phyloP scores from a whole-genome alignment of 2,113 vertebrate species.

The Lutjanus erythropterus region DNA sequence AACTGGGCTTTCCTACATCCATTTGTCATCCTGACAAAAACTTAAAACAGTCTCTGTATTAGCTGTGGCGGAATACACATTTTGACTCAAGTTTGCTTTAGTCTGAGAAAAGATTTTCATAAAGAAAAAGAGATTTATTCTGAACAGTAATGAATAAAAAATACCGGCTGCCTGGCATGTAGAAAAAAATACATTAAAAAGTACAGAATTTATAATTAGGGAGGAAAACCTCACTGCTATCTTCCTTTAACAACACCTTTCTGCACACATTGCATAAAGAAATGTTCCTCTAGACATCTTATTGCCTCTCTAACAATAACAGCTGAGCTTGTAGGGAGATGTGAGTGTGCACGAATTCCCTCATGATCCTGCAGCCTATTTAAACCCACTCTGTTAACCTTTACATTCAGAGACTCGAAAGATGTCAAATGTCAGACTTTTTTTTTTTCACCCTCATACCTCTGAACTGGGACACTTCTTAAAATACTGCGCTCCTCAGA shows the following conservation, averaged over 20 bases:
- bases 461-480: slow-evolving; percentile 74
- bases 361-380: slow-evolving; percentile 2
- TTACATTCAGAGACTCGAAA: slow-evolving; percentile 24
- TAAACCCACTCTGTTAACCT: slow-evolving; percentile 1
- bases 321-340: not conserved
- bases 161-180: not conserved
- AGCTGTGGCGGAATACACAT: not conserved
- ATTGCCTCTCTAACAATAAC: not conserved
- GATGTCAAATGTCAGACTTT: slow-evolving; percentile 58
- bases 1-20: no score
- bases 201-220: not conserved
- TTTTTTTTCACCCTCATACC: slow-evolving; percentile 37
- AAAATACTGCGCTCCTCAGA: slow-evolving; percentile 71
- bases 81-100: not conserved
- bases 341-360: slow-evolving; percentile 3
- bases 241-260: not conserved
- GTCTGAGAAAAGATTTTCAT: not conserved
- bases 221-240: not conserved
- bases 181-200: not conserved
- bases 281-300: not conserved
- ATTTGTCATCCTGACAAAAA: no score
- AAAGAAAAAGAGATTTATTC: no score
- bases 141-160: not conserved
- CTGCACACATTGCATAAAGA: not conserved
- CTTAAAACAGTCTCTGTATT: not conserved